Evolutionary conservation across 92 coral and sea anemone species (phyloP).

Genomic region (Porites lobata): DNA sequence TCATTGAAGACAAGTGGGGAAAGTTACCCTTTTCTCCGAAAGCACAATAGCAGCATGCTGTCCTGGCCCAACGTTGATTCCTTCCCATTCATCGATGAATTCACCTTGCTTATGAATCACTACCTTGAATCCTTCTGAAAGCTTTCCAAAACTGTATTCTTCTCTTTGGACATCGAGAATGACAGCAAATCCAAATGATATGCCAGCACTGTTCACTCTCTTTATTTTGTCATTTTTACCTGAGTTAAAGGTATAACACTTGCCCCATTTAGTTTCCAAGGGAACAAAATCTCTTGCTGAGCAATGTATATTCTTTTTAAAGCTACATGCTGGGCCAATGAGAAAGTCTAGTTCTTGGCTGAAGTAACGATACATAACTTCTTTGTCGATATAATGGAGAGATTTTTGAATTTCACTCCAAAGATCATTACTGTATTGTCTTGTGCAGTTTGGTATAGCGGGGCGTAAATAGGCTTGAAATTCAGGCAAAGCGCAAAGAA

Average conservation of each 20-base stretch:
- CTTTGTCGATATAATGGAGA: no score
- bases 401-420: no score
- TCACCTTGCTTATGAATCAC: slow-evolving; percentile 60
- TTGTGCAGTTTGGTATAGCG: no score
- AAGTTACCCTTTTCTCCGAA: slow-evolving; percentile 41
- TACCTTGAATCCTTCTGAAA: slow-evolving; percentile 52
- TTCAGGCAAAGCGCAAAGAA: no score
- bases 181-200: slow-evolving; percentile 19
- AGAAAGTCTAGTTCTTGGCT: no score
- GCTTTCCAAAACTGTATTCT: slow-evolving; percentile 35
- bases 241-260: slow-evolving; percentile 65
- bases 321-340: no score
- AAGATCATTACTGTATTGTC: no score
- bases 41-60: slow-evolving; percentile 38
- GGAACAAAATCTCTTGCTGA: slow-evolving; percentile 22
- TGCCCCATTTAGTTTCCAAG: slow-evolving; percentile 31
- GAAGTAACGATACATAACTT: no score
- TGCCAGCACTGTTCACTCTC: neutral
- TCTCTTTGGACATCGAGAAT: slow-evolving; percentile 36
- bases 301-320: neutral
- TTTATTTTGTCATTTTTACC: slow-evolving; percentile 12
- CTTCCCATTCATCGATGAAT: neutral
- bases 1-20: neutral
- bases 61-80: slow-evolving; percentile 60
- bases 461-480: no score